Evolutionary conservation across 2,113 vertebrate species (phyloP), one percentile per base, ranked within the genome.

Genomic region (Lanius collurio): DNA sequence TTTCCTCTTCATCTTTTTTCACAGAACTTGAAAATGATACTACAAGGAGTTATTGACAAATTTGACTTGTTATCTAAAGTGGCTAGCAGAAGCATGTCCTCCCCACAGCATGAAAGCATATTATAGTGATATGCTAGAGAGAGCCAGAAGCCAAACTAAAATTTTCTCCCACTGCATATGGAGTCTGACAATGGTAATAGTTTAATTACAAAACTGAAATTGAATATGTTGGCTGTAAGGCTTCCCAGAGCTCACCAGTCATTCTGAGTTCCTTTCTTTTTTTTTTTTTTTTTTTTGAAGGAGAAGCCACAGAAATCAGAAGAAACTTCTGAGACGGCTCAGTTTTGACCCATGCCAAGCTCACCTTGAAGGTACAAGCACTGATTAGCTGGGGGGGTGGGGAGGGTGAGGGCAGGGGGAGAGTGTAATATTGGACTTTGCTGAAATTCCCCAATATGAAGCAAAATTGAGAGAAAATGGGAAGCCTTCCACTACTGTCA

Each of bases 151-250:
- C 53, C 74, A 87, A 91, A 89, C 42, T 22, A 93, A 91, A 76
- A 71, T 84, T 91, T 91, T 85, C 59, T 89, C 23, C 35, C 41
- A 46, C 3, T n/a, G 44, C 26, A 89, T 65, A 57, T 62, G 53
- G 62, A 91, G 55, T 30, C 35, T 87, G 59, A 89, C 56, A 83
- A 65, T 17, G 35, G 84, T 82, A 92, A 75, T 68, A 84, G 65
- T 92, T 92, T 91, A 94, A 93, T 89, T 89, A 87, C 37, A 65
- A 91, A 85, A 65, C 57, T 73, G 53, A 84, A 91, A 73, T 73
- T 85, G 53, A 11, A 33, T 33, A 6, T 42, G 46, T 35, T 91
- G 59, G 39, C 59, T 85, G 24, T 87, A 95, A 80, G 52, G 30
- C 52, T 90, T 93, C 39, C 35, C 63, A 87, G 67, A 73, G 18